These are phyloP conservation scores for Drosophila arizonae DNA, from an alignment of 1,140 invertebrate species.

Conservation along the genomic window DNA sequence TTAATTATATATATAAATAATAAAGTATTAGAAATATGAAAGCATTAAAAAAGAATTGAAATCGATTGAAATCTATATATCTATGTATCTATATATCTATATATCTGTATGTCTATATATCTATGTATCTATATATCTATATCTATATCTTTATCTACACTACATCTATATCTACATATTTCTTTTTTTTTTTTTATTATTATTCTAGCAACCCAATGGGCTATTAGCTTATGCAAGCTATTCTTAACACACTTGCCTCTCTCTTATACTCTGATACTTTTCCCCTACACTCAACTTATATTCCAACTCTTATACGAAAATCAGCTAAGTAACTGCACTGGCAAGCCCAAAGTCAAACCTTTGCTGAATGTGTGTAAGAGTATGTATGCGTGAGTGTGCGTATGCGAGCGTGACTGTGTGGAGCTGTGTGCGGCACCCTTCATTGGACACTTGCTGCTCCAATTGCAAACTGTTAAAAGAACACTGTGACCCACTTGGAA, in stretches of 20 bases:
- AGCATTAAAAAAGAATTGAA: too few species aligned
- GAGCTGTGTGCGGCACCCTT: conserved; percentile 47
- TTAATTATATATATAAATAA: too few species aligned
- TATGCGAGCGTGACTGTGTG: background rate
- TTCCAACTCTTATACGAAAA: conserved; percentile 4
- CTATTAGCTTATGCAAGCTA: background rate
- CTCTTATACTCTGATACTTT: background rate
- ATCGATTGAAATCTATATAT: too few species aligned
- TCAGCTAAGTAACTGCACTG: too few species aligned
- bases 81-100: too few species aligned
- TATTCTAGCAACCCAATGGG: background rate
- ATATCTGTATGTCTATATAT: too few species aligned
- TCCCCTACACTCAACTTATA: background rate
- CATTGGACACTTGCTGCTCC: conserved; percentile 59
- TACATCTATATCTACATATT: too few species aligned
- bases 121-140: too few species aligned
- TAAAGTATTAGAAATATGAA: too few species aligned
- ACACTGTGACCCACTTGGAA: conserved; percentile 5
- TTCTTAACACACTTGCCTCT: background rate
- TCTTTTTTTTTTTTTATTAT: background rate
- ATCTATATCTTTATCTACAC: too few species aligned
- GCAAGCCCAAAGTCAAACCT: too few species aligned
- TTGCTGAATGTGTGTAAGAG: background rate
- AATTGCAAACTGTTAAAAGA: conserved; percentile 33
- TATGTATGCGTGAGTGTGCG: background rate